Percentiles rank a stretch among this genome's conserved stretches.
These are phyloP conservation scores for Tapirus terrestris DNA, from an alignment of 2,113 vertebrate species.

Conservation along the genomic window DNA sequence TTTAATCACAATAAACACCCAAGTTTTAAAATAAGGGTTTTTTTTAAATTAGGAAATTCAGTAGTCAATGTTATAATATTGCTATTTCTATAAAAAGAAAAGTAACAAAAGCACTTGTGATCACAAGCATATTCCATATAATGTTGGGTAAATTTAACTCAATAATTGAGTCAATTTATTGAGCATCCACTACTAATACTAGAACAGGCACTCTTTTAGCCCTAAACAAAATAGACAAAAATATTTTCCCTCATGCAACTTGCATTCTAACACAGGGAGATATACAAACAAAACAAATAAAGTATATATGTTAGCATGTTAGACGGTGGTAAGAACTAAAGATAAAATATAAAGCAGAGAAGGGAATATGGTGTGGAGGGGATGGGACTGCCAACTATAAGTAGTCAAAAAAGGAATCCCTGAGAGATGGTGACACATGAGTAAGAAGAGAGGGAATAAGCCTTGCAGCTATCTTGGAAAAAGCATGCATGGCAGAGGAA, in stretches of 20 bases:
- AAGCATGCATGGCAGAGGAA: not conserved
- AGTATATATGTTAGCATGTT: not conserved
- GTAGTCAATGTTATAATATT: not conserved
- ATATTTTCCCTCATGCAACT: not conserved
- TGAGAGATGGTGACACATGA: not conserved
- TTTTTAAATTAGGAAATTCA: not conserved
- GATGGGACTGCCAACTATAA: not conserved
- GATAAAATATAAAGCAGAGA: not conserved
- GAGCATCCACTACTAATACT: not conserved
- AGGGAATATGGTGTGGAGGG: not conserved
- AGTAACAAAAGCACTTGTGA: not conserved
- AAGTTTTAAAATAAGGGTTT: not conserved
- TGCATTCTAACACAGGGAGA: not conserved
- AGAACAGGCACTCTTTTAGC: not conserved
- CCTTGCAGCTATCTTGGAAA: not conserved
- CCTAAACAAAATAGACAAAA: not conserved
- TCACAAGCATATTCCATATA: not conserved
- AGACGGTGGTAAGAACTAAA: not conserved
- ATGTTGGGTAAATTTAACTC: not conserved
- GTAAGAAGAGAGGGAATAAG: not conserved
- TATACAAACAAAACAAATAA: not conserved
- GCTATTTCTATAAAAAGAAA: not conserved
- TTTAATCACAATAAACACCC: not conserved
- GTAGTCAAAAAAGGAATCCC: not conserved
- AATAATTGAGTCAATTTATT: not conserved